These are phyloP conservation scores for Orientallactaga bullata DNA, from an alignment of 2,113 vertebrate species.

Conservation along the genomic window DNA sequence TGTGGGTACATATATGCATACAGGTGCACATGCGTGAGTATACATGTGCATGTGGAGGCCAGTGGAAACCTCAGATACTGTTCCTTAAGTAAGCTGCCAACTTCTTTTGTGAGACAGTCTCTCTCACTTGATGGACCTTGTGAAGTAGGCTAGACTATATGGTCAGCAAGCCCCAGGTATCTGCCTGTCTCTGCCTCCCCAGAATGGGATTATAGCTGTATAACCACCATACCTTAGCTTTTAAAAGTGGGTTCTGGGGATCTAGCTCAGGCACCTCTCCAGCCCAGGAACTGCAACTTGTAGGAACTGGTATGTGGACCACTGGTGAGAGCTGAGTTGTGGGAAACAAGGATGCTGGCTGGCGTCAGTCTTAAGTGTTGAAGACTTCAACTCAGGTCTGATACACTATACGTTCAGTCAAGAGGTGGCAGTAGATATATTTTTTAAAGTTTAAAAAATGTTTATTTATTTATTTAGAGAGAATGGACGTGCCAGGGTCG, in stretches of 20 bases:
- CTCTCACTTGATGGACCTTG: too few species aligned
- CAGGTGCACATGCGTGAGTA: too few species aligned
- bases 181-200: not conserved
- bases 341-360: too few species aligned
- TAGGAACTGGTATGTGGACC: fast-evolving
- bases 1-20: not conserved
- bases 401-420: too few species aligned
- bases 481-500: too few species aligned
- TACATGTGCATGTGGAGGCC: too few species aligned
- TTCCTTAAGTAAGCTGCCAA: not conserved
- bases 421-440: too few species aligned
- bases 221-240: not conserved
- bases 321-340: not conserved
- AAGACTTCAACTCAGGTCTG: too few species aligned
- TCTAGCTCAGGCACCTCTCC: too few species aligned
- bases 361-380: too few species aligned
- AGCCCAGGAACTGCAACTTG: not conserved
- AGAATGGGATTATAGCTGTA: not conserved
- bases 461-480: too few species aligned
- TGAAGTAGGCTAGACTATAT: not conserved
- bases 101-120: not conserved
- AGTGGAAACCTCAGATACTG: not conserved
- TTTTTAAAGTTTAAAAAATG: too few species aligned
- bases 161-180: not conserved
- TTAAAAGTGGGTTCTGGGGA: not conserved